phyloP scores from a whole-genome alignment of 2,113 vertebrate species.

The Rana temporaria region DNA sequence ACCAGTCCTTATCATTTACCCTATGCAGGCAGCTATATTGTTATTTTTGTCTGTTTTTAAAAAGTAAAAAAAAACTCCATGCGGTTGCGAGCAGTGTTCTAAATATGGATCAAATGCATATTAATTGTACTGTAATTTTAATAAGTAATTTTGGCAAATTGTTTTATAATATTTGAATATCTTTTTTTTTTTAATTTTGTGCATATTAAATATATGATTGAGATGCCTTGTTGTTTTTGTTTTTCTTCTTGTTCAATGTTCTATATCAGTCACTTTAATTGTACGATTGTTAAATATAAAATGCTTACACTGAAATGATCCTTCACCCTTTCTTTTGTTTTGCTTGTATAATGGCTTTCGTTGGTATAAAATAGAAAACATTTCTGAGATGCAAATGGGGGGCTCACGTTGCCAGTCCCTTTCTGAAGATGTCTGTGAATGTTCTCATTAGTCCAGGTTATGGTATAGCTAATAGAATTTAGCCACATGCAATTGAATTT shows the following conservation, averaged over 20 bases:
- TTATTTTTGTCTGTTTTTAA: not conserved
- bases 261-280: not conserved
- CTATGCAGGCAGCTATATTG: constrained; percentile 26
- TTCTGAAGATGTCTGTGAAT: too few species aligned
- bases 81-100: not conserved
- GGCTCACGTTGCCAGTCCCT: too few species aligned
- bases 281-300: not conserved
- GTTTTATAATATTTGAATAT: constrained; percentile 20
- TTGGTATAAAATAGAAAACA: too few species aligned
- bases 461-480: too few species aligned
- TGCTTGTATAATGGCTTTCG: too few species aligned
- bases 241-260: not conserved
- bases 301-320: not conserved
- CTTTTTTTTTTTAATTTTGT: not conserved
- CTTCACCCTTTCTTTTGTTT: not conserved
- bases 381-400: too few species aligned
- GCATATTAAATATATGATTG: not conserved
- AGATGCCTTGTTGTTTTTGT: not conserved
- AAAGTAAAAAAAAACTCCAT: not conserved
- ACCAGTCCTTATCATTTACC: too few species aligned
- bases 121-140: constrained; percentile 23
- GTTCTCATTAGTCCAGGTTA: too few species aligned
- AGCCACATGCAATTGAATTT: too few species aligned
- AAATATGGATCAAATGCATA: not conserved
- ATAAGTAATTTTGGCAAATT: not conserved